phyloP scores from a whole-genome alignment of 2,888 invertebrate genomes.

The Nomada ruficornis region DNA sequence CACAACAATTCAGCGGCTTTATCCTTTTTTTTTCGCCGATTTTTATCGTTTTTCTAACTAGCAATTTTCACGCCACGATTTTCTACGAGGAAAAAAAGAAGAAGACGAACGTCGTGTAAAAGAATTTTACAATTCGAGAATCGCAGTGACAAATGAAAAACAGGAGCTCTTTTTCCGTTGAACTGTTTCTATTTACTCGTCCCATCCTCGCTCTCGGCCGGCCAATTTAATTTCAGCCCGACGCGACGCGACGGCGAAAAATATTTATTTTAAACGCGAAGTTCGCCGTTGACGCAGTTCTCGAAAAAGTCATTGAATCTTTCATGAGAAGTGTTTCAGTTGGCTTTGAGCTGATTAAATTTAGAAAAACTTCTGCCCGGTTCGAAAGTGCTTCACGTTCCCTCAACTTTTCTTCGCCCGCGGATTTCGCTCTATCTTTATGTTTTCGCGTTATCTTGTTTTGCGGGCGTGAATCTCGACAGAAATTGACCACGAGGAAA shows the following conservation, averaged over 20 bases:
- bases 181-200: neutral
- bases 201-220: neutral
- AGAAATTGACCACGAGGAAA: slow-evolving; percentile 5
- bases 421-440: neutral
- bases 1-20: no score
- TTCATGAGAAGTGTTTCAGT: slow-evolving; percentile 42
- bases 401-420: neutral
- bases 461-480: neutral
- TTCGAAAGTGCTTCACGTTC: slow-evolving; percentile 6
- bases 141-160: neutral
- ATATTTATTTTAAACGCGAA: slow-evolving; percentile 26
- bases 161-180: neutral
- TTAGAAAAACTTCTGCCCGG: slow-evolving; percentile 48
- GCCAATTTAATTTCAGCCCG: neutral
- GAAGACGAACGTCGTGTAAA: neutral
- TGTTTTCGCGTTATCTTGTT: neutral
- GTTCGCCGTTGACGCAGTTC: slow-evolving; percentile 10
- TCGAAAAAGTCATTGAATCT: slow-evolving; percentile 48
- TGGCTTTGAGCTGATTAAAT: slow-evolving; percentile 53
- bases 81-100: neutral
- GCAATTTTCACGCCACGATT: neutral
- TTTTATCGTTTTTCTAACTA: neutral
- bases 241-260: neutral
- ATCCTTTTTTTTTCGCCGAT: neutral
- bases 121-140: no score